Evolutionary conservation across 2,888 invertebrate genomes (phyloP).

Genomic region (Myopa tessellatipennis): DNA sequence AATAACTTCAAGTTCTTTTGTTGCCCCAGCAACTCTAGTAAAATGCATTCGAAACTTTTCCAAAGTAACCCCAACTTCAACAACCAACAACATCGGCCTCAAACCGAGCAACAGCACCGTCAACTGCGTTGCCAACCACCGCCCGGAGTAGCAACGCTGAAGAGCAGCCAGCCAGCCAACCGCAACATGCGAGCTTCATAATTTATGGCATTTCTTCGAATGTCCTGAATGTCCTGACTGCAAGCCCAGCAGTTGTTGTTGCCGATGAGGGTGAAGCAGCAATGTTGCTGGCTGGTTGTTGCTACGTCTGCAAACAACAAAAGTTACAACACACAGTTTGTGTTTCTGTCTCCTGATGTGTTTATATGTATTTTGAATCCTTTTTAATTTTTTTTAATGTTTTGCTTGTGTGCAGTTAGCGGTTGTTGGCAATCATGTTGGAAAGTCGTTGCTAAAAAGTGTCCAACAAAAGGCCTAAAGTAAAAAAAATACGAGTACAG

Average conservation of each 20-base stretch:
- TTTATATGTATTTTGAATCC: background rate
- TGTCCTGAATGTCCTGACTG: slow-evolving; percentile 5
- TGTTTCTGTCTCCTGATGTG: background rate
- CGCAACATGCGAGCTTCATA: slow-evolving; percentile 34
- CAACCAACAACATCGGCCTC: background rate
- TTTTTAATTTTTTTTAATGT: background rate
- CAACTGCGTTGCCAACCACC: background rate
- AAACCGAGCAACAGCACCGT: background rate
- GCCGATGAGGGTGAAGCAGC: background rate
- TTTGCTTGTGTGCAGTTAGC: background rate
- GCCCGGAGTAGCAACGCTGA: background rate
- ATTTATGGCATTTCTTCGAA: slow-evolving; percentile 38
- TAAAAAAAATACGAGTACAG: background rate
- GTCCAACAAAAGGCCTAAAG: background rate
- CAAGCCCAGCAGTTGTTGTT: background rate
- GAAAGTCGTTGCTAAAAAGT: background rate
- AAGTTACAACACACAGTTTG: background rate
- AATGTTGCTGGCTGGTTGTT: slow-evolving; percentile 5
- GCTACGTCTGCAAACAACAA: slow-evolving; percentile 1
- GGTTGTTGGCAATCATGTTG: slow-evolving; percentile 1
- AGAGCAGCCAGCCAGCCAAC: slow-evolving; percentile 25
- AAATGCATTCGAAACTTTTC: background rate
- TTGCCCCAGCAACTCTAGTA: background rate
- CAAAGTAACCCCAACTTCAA: background rate
- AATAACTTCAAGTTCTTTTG: no score